phyloP scores from a whole-genome alignment of 2,888 invertebrate genomes.

The Phaedon cochleariae region DNA sequence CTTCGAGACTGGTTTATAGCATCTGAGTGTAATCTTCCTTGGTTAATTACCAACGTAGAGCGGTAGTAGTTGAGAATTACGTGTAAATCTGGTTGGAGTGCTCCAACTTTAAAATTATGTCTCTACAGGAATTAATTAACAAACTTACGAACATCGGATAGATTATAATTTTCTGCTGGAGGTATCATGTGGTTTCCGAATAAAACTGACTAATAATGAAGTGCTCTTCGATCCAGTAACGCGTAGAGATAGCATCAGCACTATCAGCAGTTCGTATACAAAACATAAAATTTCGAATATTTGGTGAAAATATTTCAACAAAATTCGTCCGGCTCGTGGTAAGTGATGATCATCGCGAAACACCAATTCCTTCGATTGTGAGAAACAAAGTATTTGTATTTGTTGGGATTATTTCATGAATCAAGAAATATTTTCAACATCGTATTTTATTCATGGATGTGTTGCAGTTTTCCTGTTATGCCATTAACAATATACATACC shows the following conservation, averaged over 20 bases:
- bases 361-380: too few species aligned
- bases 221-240: background rate
- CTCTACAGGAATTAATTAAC: constrained; percentile 42
- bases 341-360: too few species aligned
- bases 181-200: background rate
- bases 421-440: too few species aligned
- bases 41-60: constrained; percentile 37
- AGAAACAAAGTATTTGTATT: too few species aligned
- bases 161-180: constrained; percentile 20
- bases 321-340: too few species aligned
- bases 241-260: background rate
- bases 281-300: too few species aligned
- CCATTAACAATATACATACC: too few species aligned
- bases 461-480: too few species aligned
- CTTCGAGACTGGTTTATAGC: constrained; percentile 38
- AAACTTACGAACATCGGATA: constrained; percentile 34
- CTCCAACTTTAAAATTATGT: constrained; percentile 41
- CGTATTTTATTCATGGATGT: too few species aligned
- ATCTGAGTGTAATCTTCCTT: constrained; percentile 36
- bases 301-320: too few species aligned
- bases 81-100: constrained; percentile 40
- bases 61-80: constrained; percentile 38
- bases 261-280: too few species aligned
- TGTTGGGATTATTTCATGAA: too few species aligned
- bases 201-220: background rate